A percentile compares a stretch with the other conserved stretches of the same genome.
Conservation (phyloP, 2,113 vertebrate species). For the Helogale parvula region DNA sequence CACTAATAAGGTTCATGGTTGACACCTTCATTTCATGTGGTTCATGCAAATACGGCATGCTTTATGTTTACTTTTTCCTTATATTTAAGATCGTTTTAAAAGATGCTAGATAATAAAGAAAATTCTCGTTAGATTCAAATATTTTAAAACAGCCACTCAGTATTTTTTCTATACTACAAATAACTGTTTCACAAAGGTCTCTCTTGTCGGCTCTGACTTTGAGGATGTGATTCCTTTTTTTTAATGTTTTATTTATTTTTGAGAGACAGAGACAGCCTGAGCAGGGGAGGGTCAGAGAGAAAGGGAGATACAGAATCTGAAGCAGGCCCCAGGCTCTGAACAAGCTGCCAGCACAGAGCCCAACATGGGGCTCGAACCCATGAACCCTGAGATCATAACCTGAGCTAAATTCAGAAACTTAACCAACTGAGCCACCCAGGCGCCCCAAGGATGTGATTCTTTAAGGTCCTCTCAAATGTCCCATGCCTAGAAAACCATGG, state of each 20-base stretch:
- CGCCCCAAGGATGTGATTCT: background rate
- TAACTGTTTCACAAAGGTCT: background rate
- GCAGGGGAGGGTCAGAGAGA: too few relatives aligned
- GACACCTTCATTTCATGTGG: background rate
- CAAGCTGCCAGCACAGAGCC: too few relatives aligned
- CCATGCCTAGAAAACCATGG: background rate
- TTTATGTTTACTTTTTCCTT: background rate
- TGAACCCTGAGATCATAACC: too few relatives aligned
- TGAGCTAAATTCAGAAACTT: too few relatives aligned
- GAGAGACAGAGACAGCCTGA: too few relatives aligned
- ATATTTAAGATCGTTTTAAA: background rate
- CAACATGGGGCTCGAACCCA: too few relatives aligned
- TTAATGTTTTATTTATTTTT: too few relatives aligned
- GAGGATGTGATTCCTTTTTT: background rate
- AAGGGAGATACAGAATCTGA: too few relatives aligned
- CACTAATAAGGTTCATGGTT: accelerated
- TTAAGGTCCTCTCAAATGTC: background rate
- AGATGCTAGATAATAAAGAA: background rate
- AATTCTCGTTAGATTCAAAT: background rate
- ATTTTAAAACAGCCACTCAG: background rate
- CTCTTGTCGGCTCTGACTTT: background rate
- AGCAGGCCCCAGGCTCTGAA: too few relatives aligned
- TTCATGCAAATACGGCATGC: background rate
- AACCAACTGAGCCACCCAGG: too few relatives aligned
- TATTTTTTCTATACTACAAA: background rate